Evolutionary conservation across 2,797 vertebrate genomes (phyloP), one percentile per base, ranked within the genome.

Genomic region (Somateria mollissima): DNA sequence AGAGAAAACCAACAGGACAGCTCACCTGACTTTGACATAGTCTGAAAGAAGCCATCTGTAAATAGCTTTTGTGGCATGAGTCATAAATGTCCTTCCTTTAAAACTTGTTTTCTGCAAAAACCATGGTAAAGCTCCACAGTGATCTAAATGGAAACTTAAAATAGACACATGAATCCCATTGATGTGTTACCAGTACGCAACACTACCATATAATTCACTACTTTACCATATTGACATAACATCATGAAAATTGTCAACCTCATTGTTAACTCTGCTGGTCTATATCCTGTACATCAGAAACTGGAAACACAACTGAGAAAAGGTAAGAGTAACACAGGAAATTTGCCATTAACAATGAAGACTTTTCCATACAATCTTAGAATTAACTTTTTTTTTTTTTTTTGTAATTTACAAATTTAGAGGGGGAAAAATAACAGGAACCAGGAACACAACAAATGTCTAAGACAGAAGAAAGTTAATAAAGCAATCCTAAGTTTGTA

Each of bases 91-190:
- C 65, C 99, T 98, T 85, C 99, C 99, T 97, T 99, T 99, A 90
- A 99, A 99, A 97, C 99, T 99, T 22, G 99, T 99, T 97, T 99
- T 99, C 98, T 99, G 99, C 77, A 99, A 98, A 97, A 99, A 99
- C 99, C 99, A 99, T 8, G 99, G 99, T 88, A 99, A 97, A 36
- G 99, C 99, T 6, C 99, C 99, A 90, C 99, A 99, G 96, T 99
- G 99, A 96, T 99, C 99, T 98, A 99, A 97, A 96, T 99, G 99
- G 95, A 99, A 99, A 97, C 99, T 99, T 75, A 71, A 84, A 94
- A 82, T 0, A 94, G 85, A 93, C 19, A 95, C 4, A 84, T 1
- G 72, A 64, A 95, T 32, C 43, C 4, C 84, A 56, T 95, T 57
- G 93, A 83, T 28, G 71, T 3, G 32, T 41, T 73, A 61, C 11